A percentile compares a stretch with the other conserved stretches of the same genome.
phyloP scores from a whole-genome alignment of 2,797 vertebrate genomes.

The Pipistrellus kuhlii region DNA sequence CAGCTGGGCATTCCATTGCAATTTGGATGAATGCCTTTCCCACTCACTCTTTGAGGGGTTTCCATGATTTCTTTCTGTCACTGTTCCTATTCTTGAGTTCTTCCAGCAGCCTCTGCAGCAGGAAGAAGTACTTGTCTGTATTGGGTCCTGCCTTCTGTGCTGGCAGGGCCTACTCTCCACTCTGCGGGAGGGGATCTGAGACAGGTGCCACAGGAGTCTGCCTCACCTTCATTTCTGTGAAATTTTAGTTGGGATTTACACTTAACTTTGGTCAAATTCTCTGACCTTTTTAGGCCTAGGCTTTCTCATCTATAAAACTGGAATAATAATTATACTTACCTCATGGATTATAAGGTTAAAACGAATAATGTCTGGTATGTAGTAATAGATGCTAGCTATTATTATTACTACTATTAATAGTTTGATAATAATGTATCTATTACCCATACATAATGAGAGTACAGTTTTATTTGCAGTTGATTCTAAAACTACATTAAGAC shows the following conservation, averaged over 20 bases:
- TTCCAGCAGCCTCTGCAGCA: background rate
- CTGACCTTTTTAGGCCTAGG: background rate
- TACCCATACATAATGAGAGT: background rate
- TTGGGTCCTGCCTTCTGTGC: background rate
- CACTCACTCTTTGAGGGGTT: background rate
- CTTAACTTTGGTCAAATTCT: background rate
- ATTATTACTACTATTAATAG: background rate
- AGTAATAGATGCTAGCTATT: conserved; percentile 39
- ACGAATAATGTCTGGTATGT: background rate
- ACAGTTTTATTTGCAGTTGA: conserved; percentile 51
- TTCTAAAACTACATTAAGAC: background rate
- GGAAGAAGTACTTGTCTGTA: background rate
- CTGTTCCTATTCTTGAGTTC: background rate
- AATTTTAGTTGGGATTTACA: background rate
- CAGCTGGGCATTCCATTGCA: background rate
- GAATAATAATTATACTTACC: conserved; percentile 25
- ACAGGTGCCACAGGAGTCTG: background rate
- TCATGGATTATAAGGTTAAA: conserved; percentile 17
- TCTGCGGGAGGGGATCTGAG: background rate
- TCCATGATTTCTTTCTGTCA: background rate
- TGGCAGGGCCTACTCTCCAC: background rate
- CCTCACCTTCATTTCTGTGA: background rate
- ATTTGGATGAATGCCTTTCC: background rate
- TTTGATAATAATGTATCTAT: conserved; percentile 38
- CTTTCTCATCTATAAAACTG: conserved; percentile 41